Evolutionary conservation across 1,140 invertebrate genomes (phyloP).

Genomic region (Lineus longissimus): DNA sequence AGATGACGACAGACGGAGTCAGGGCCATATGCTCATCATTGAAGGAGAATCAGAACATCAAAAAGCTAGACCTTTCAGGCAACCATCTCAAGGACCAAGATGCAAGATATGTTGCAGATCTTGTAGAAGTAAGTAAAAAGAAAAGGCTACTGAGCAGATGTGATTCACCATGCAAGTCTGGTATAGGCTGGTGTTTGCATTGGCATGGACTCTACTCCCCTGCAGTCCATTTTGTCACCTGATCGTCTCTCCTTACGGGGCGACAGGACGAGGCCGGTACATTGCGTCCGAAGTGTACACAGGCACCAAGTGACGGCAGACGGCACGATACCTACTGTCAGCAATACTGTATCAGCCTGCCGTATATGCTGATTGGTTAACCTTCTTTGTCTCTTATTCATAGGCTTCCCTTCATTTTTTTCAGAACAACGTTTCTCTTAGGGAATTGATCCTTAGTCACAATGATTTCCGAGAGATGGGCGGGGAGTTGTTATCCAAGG

Average conservation of each 20-base stretch:
- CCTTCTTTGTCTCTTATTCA: too few relatives aligned
- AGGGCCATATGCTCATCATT: constrained; percentile 32
- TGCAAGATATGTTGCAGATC: constrained; percentile 24
- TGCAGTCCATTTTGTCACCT: too few relatives aligned
- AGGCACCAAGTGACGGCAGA: too few relatives aligned
- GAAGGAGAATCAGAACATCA: constrained; percentile 35
- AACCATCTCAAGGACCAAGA: constrained; percentile 34
- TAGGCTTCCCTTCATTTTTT: not conserved
- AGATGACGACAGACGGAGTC: constrained; percentile 34
- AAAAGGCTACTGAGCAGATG: not conserved
- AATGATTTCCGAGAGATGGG: constrained; percentile 34
- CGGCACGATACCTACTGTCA: too few relatives aligned
- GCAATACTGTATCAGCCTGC: too few relatives aligned
- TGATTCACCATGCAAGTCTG: not conserved
- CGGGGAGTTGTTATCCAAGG: constrained; percentile 29
- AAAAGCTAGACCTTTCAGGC: constrained; percentile 31
- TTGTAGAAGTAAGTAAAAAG: constrained; percentile 24
- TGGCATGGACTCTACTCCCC: too few relatives aligned
- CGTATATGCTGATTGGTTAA: too few relatives aligned
- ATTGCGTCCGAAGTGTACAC: not conserved
- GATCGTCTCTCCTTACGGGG: too few relatives aligned
- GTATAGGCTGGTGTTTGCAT: not conserved
- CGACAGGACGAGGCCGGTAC: not conserved
- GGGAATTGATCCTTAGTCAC: constrained; percentile 25
- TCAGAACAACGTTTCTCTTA: constrained; percentile 24